Evolutionary conservation across 1,140 invertebrate genomes (phyloP).

Genomic region (Drosophila insularis): DNA sequence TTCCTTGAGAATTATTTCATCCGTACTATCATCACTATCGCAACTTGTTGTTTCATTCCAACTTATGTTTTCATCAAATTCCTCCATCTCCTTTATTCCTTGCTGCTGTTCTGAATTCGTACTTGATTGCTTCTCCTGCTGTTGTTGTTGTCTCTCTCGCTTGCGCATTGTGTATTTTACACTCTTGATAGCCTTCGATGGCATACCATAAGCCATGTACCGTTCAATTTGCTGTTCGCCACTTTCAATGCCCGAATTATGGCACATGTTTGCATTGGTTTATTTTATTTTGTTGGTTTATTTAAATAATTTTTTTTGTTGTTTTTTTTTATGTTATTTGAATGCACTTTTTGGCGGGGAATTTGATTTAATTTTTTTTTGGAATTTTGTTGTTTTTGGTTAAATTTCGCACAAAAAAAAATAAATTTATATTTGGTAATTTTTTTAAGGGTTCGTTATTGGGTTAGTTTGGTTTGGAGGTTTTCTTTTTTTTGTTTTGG

Average conservation of each 20-base stretch:
- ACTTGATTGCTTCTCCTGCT: conserved; percentile 30
- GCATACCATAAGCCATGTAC: conserved; percentile 73
- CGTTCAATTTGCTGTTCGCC: conserved; percentile 75
- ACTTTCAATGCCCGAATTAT: conserved; percentile 76
- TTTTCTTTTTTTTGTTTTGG: background rate
- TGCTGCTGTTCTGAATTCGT: conserved; percentile 26
- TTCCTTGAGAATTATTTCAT: background rate
- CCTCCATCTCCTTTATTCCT: conserved; percentile 27
- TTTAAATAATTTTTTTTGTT: conserved; percentile 19
- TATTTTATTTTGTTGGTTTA: conserved; percentile 18
- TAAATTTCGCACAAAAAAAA: background rate
- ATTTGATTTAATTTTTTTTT: background rate
- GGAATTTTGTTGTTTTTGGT: background rate
- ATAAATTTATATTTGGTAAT: background rate
- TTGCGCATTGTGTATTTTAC: conserved; percentile 75
- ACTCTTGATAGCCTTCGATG: conserved; percentile 70
- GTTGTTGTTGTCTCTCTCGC: conserved; percentile 56
- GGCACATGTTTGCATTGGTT: conserved; percentile 80
- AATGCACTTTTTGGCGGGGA: conserved; percentile 4
- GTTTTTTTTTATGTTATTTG: background rate
- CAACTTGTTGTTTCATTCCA: conserved; percentile 13
- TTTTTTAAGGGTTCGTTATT: conserved; percentile 3
- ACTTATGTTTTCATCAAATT: conserved; percentile 17
- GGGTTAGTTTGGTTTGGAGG: conserved; percentile 7
- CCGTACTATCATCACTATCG: conserved; percentile 44